These are phyloP conservation scores for Microcebus jonahi DNA, from an alignment of 2,113 vertebrate species.

Conservation along the genomic window DNA sequence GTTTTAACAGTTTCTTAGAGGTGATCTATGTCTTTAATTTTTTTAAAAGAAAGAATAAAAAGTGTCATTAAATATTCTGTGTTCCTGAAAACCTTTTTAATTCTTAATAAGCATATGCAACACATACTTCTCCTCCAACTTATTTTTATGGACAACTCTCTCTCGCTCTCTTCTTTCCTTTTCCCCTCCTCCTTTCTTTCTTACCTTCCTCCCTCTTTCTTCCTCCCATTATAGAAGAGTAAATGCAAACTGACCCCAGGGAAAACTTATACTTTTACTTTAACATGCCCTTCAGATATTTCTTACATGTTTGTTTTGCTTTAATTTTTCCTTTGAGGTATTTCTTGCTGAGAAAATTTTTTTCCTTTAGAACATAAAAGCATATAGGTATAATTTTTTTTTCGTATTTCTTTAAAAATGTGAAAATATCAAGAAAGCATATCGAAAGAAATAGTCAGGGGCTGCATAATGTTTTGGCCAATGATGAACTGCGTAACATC, in stretches of 20 bases:
- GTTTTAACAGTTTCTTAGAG: neutral
- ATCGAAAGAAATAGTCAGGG: neutral
- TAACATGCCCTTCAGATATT: neutral
- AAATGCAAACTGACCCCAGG: neutral
- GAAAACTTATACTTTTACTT: neutral
- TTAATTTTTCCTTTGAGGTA: neutral
- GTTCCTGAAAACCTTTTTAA: neutral
- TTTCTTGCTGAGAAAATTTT: neutral
- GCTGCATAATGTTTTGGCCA: neutral
- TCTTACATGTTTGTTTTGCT: neutral
- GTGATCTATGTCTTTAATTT: neutral
- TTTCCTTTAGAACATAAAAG: constrained; percentile 9
- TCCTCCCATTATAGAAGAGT: neutral
- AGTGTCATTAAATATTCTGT: neutral
- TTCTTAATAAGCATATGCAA: neutral
- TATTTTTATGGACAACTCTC: neutral
- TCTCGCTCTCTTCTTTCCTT: neutral
- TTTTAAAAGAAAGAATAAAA: neutral
- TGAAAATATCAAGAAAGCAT: neutral
- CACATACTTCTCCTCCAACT: neutral
- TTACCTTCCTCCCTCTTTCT: neutral
- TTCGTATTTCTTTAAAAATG: neutral
- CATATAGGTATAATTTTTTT: neutral
- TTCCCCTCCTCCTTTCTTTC: neutral
- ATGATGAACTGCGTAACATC: neutral